A percentile compares a stretch with the other conserved stretches of the same genome.
phyloP scores from a whole-genome alignment of 2,797 vertebrate genomes.

The Trichosurus vulpecula region DNA sequence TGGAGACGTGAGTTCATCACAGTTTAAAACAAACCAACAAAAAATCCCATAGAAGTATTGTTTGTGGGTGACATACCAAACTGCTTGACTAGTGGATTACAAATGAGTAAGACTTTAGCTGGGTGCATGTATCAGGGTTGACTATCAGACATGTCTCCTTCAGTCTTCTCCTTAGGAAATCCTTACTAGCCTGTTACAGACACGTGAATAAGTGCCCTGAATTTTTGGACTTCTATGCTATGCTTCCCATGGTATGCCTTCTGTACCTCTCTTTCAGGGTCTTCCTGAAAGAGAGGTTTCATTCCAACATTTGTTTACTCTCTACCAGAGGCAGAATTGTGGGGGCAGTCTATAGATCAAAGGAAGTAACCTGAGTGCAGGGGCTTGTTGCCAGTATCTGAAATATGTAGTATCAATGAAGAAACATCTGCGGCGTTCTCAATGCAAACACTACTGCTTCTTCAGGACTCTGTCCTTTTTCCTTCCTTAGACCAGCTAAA shows the following conservation, averaged over 20 bases:
- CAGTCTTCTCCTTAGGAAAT: not conserved
- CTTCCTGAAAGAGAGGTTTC: not conserved
- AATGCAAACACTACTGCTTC: not conserved
- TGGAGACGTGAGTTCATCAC: not conserved
- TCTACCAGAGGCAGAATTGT: not conserved
- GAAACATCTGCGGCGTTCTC: not conserved
- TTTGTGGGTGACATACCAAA: not conserved
- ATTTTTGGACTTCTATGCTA: not conserved
- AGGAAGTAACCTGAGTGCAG: not conserved
- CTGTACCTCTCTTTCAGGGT: not conserved
- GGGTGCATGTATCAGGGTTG: not conserved
- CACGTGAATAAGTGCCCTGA: not conserved
- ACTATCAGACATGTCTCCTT: not conserved
- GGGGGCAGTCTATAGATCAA: not conserved
- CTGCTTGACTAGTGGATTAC: not conserved
- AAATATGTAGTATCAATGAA: not conserved
- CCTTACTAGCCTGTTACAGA: not conserved
- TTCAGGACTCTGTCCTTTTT: not conserved
- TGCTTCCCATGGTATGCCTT: not conserved
- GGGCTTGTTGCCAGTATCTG: not conserved
- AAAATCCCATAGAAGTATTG: not conserved
- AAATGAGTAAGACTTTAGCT: not conserved
- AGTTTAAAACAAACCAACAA: not conserved
- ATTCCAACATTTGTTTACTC: not conserved
- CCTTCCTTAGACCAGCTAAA: not conserved